Conservation (phyloP, 2,113 vertebrate species). For the Psittacara wagleri region DNA sequence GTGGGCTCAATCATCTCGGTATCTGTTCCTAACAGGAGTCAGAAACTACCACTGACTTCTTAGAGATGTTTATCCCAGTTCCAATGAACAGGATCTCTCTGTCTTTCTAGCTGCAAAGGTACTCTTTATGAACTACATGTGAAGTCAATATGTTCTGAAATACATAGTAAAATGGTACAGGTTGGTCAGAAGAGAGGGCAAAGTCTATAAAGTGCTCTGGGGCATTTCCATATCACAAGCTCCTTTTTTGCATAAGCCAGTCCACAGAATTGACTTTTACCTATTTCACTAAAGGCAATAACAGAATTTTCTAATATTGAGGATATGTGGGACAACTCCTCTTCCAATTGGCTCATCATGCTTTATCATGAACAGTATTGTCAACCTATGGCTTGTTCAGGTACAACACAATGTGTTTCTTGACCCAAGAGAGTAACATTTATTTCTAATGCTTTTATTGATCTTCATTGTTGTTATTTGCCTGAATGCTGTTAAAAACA, state of each 20-base stretch:
- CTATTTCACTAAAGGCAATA: neutral
- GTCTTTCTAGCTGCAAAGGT: neutral
- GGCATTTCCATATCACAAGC: neutral
- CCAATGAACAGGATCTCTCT: neutral
- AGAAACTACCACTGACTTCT: neutral
- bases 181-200: neutral
- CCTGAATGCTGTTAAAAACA: slow-evolving; percentile 15
- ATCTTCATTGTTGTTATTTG: slow-evolving; percentile 52
- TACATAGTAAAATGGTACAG: neutral
- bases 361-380: slow-evolving; percentile 23
- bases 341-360: neutral
- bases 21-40: neutral
- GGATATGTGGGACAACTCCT: neutral
- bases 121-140: neutral
- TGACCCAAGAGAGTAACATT: slow-evolving; percentile 28
- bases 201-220: neutral
- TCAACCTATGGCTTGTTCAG: slow-evolving; percentile 43
- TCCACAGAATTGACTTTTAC: neutral
- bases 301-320: slow-evolving; percentile 10
- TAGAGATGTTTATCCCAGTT: neutral
- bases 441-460: slow-evolving; percentile 65
- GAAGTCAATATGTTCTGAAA: neutral
- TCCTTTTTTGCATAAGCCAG: neutral
- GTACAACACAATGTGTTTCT: slow-evolving; percentile 13
- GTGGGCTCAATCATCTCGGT: neutral